Conservation (phyloP, 2,113 vertebrate species). For the Panthera uncia region DNA sequence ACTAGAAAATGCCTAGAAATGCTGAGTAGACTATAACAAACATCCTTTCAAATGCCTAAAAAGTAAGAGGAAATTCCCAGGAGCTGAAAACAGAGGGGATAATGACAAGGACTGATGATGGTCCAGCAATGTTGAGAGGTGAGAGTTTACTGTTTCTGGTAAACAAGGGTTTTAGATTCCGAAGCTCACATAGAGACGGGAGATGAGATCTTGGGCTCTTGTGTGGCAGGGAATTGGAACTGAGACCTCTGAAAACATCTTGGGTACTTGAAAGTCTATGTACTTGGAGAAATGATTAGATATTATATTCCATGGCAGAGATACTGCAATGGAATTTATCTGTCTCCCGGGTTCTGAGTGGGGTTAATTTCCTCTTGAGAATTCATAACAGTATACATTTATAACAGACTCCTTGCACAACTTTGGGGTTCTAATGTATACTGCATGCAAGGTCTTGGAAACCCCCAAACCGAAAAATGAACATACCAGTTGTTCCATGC, state of each 20-base stretch:
- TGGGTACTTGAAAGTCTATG: neutral
- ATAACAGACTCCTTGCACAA: neutral
- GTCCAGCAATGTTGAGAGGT: neutral
- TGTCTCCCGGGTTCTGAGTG: neutral
- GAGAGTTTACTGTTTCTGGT: neutral
- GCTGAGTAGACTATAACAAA: neutral
- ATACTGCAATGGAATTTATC: neutral
- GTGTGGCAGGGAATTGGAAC: neutral
- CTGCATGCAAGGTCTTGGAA: neutral
- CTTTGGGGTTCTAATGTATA: neutral
- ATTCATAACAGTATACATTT: neutral
- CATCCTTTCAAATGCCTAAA: slow-evolving; percentile 24
- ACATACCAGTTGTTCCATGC: neutral
- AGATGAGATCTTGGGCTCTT: neutral
- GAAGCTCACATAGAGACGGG: neutral
- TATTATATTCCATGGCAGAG: neutral
- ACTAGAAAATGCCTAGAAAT: slow-evolving; percentile 29
- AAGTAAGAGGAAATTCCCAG: neutral
- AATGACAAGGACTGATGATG: neutral
- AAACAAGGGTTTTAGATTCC: neutral
- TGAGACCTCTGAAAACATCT: neutral
- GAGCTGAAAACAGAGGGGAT: neutral
- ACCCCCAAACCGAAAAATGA: neutral
- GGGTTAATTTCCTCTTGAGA: neutral
- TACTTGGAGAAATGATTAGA: neutral